Evolutionary conservation across 2,888 invertebrate species (phyloP).

Genomic region (Dusona sp.): DNA sequence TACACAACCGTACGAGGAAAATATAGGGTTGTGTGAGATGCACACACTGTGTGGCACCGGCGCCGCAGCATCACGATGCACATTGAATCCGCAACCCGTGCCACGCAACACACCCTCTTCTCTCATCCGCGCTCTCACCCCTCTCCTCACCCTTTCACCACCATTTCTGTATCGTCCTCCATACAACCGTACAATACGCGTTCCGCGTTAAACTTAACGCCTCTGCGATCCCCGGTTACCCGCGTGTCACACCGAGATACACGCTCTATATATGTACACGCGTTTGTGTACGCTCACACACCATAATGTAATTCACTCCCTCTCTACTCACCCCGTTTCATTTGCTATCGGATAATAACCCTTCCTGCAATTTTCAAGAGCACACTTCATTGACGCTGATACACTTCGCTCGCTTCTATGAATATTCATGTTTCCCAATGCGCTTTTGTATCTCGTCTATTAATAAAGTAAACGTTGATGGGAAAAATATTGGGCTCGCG

Average conservation of each 20-base stretch:
- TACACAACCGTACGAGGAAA: background rate
- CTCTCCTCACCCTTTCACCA: constrained; percentile 14
- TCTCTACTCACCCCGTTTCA: constrained; percentile 19
- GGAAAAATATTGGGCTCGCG: background rate
- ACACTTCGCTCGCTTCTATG: constrained; percentile 4
- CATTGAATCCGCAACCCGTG: constrained; percentile 58
- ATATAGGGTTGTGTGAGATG: constrained; percentile 27
- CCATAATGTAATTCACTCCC: background rate
- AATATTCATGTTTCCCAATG: background rate
- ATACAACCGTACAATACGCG: constrained; percentile 59
- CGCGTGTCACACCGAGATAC: constrained; percentile 61
- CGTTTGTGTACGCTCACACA: background rate
- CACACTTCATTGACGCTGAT: constrained; percentile 31
- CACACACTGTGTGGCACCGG: constrained; percentile 40
- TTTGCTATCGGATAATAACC: constrained; percentile 47
- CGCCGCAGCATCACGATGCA: constrained; percentile 52
- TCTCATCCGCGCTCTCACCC: constrained; percentile 45
- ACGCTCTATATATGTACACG: constrained; percentile 4
- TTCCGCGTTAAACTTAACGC: constrained; percentile 67
- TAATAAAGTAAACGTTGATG: constrained; percentile 15
- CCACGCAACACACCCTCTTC: constrained; percentile 47
- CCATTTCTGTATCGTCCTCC: background rate
- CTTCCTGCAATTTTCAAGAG: constrained; percentile 27
- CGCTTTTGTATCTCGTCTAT: background rate
- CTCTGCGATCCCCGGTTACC: constrained; percentile 64